Base-by-base conservation (phyloP, 2,888 invertebrate species). In the Flexamia atlantica region DNA sequence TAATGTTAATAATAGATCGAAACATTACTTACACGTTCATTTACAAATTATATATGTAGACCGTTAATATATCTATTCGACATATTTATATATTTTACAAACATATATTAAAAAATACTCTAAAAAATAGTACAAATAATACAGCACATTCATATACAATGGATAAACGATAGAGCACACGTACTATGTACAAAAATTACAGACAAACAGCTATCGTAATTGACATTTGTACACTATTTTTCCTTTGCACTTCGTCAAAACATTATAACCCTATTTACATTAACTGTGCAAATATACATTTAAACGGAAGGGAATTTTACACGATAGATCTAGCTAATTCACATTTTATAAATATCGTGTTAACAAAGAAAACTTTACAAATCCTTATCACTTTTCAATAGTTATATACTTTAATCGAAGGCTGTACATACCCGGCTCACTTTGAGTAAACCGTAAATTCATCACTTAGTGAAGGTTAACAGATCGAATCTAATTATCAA, bases 111-210 rank as follows among this genome's bases (percentile, higher is more conserved):
- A 84, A 79, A 84, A 84, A 85, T 84, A 83, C 76, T 80, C 80
- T 82, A 80, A 84, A 86, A 76, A 85, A 87, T 82, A 83, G 85
- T 87, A 87, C 85, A 87, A 87, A 87, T 85, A 86, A 85, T 85
- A 86, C 85, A 85, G 86, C 90, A 89, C 89, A 90, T 90, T 89
- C 87, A 89, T 88, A 90, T 90, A 91, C 90, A 90, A 90, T 90
- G 89, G 90, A 89, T 88, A 90, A 90, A 89, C 89, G 83, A 86
- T 85, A 89, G 90, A 90, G 91, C 90, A 91, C 91, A 74, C 76
- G 91, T 3, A 91, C 89, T 91, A 92, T 91, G 90, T 91, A 92
- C 92, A 92, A 91, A 64, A 91, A 92, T 91, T 91, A 92, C 91
- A 90, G 90, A 89, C 87, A 89, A 89, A 85, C 89, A 90, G 89